phyloP scores from a whole-genome alignment of 2,888 invertebrate species.

The Dynastes grantii region DNA sequence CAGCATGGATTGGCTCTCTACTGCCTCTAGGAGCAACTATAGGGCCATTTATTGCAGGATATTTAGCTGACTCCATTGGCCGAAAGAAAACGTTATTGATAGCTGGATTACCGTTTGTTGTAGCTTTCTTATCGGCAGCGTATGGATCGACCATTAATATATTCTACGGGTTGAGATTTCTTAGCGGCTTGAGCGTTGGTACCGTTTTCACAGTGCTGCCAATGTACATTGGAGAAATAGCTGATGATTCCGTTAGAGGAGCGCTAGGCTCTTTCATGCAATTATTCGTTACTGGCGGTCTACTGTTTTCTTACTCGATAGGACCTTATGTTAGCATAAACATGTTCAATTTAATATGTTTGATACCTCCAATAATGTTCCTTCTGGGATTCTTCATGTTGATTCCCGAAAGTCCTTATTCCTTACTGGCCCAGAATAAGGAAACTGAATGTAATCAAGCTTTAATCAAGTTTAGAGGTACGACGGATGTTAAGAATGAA shows the following conservation, averaged over 20 bases:
- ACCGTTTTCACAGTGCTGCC: constrained; percentile 82
- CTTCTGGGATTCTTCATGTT: constrained; percentile 77
- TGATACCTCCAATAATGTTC: constrained; percentile 69
- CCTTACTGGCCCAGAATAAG: constrained; percentile 74
- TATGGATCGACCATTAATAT: constrained; percentile 48
- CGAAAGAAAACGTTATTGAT: constrained; percentile 77
- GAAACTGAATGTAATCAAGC: constrained; percentile 70
- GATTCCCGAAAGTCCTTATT: constrained; percentile 87
- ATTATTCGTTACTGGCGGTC: constrained; percentile 78
- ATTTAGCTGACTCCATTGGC: constrained; percentile 76
- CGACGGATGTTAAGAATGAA: constrained; percentile 76
- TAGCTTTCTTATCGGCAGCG: constrained; percentile 66
- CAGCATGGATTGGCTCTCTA: constrained; percentile 83
- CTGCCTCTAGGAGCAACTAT: constrained; percentile 77
- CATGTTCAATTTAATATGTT: constrained; percentile 77
- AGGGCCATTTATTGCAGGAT: constrained; percentile 80
- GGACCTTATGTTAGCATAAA: constrained; percentile 82
- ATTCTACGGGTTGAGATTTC: constrained; percentile 53
- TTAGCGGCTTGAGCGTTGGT: constrained; percentile 69
- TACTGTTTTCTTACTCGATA: constrained; percentile 78
- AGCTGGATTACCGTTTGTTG: constrained; percentile 76
- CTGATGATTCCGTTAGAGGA: constrained; percentile 86
- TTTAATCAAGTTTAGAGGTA: constrained; percentile 75
- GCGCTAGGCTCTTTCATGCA: constrained; percentile 83
- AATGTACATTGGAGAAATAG: constrained; percentile 90